phyloP scores from a whole-genome alignment of 2,113 vertebrate genomes.

The Forbesichthys agassizii region DNA sequence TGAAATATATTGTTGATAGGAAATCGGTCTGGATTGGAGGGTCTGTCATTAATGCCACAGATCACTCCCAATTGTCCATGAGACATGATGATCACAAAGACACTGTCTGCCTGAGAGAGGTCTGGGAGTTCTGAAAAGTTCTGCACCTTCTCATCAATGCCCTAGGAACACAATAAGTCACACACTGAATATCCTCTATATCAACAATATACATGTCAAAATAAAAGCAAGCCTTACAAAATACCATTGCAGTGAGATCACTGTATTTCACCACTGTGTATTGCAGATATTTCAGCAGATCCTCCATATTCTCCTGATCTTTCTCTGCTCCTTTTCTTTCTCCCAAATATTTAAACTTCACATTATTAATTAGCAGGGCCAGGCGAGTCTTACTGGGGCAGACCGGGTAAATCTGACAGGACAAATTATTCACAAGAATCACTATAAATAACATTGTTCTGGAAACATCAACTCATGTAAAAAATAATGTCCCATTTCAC shows the following conservation, averaged over 20 bases:
- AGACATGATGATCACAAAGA: slow-evolving; percentile 88
- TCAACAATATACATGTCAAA: no score
- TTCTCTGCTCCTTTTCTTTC: slow-evolving; percentile 70
- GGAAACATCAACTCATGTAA: neutral
- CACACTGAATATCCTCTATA: no score
- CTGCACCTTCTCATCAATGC: no score
- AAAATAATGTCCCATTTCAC: neutral
- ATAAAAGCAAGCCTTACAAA: neutral
- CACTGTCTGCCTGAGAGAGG: slow-evolving; percentile 81
- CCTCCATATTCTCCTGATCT: slow-evolving; percentile 70
- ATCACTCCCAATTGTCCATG: slow-evolving; percentile 77
- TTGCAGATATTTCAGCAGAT: slow-evolving; percentile 66
- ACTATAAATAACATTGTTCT: neutral
- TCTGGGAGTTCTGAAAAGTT: no score
- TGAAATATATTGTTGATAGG: slow-evolving; percentile 69
- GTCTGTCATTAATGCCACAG: slow-evolving; percentile 57
- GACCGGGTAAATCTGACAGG: slow-evolving; percentile 71
- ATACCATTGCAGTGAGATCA: slow-evolving; percentile 75
- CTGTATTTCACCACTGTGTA: slow-evolving; percentile 70
- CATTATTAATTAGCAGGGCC: slow-evolving; percentile 83
- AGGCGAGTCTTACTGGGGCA: slow-evolving; percentile 51
- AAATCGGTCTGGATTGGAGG: slow-evolving; percentile 61
- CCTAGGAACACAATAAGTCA: no score
- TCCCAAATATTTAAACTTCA: slow-evolving; percentile 44
- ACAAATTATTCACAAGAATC: slow-evolving; percentile 2